Evolutionary conservation across 2,797 vertebrate genomes (phyloP).

Genomic region (Neosilurus hyrtlii): DNA sequence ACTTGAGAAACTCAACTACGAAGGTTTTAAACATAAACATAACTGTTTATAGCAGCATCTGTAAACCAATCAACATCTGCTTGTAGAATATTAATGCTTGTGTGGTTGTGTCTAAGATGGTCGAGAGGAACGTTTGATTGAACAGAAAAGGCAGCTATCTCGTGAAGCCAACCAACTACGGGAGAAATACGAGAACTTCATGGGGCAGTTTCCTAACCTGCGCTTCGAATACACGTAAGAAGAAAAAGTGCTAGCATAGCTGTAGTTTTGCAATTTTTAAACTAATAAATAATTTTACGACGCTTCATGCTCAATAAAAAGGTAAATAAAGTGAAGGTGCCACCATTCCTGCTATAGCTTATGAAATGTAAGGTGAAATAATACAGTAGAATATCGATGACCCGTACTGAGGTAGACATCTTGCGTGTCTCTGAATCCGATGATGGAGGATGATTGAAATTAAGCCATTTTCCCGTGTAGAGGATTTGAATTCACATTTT

Average conservation of each 20-base stretch:
- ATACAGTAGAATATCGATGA: background rate
- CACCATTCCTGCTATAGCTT: no score
- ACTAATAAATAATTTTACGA: background rate
- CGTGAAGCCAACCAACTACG: slow-evolving; percentile 74
- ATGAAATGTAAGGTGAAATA: background rate
- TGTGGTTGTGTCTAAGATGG: slow-evolving; percentile 70
- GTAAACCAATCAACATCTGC: background rate
- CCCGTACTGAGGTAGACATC: background rate
- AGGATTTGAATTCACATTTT: background rate
- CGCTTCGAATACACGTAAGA: slow-evolving; percentile 89
- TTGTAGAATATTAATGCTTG: background rate
- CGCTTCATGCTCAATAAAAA: background rate
- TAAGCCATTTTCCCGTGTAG: background rate
- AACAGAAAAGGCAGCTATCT: slow-evolving; percentile 75
- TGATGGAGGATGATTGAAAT: background rate
- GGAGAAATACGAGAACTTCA: slow-evolving; percentile 79
- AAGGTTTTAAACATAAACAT: slow-evolving; percentile 72
- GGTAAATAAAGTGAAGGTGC: no score
- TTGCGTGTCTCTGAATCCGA: background rate
- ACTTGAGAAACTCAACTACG: slow-evolving; percentile 83
- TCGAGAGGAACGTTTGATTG: slow-evolving; percentile 79
- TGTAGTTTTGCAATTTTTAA: background rate
- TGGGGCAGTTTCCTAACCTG: slow-evolving; percentile 84
- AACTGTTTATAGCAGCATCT: background rate
- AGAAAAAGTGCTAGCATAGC: background rate